Percentiles rank a stretch among this genome's conserved stretches.
Conservation (phyloP, 2,113 vertebrate genomes). For the Nicator chloris region DNA sequence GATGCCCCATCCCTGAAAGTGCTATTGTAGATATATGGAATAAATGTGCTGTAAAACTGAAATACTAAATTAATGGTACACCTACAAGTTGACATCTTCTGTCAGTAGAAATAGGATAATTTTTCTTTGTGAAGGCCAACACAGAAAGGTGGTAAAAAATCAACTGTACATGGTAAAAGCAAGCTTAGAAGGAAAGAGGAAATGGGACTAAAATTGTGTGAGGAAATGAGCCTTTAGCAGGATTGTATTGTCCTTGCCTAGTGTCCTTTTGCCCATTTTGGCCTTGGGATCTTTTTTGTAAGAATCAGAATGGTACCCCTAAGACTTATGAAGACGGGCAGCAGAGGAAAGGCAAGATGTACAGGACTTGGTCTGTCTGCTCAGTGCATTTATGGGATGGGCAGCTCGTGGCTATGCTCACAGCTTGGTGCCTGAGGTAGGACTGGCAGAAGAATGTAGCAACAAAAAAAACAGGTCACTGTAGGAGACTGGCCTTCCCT, state of each 20-base stretch:
- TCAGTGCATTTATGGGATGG: rapidly evolving
- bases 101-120: not conserved
- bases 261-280: not conserved
- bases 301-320: not conserved
- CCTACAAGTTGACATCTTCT: not conserved
- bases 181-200: not conserved
- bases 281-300: not conserved
- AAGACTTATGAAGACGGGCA: not conserved
- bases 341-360: not conserved
- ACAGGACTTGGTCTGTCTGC: not conserved
- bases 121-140: not conserved
- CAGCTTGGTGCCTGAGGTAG: not conserved
- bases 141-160: not conserved
- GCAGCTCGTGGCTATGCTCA: not conserved
- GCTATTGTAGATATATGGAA: not conserved
- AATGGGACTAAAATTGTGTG: not conserved
- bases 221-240: not conserved
- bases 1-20: not conserved
- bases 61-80: not conserved
- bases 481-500: not conserved
- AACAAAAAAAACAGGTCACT: not conserved
- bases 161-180: not conserved
- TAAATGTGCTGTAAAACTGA: not conserved
- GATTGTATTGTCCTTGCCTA: not conserved
- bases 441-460: not conserved